A percentile compares a stretch with the other conserved stretches of the same genome.
Evolutionary conservation across 2,113 vertebrate genomes (phyloP).

Genomic region (Gallinago jamesoni): DNA sequence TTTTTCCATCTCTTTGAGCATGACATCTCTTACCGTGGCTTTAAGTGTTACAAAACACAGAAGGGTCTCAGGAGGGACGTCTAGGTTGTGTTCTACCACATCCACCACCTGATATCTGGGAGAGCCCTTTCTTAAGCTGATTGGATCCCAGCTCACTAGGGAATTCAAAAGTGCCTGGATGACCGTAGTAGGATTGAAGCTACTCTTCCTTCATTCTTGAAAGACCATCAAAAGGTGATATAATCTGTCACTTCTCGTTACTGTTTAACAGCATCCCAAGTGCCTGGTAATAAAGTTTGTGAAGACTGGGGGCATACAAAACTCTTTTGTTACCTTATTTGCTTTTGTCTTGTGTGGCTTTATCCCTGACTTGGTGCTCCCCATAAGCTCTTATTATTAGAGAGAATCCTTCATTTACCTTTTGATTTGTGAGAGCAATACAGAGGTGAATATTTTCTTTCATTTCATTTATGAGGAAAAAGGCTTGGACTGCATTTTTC

Average conservation of each 20-base stretch:
- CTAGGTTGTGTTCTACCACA: not conserved
- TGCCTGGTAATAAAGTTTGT: not conserved
- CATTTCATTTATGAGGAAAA: slow-evolving; percentile 24
- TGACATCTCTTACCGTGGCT: not conserved
- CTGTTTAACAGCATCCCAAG: not conserved
- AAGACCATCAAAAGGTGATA: not conserved
- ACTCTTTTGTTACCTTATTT: not conserved
- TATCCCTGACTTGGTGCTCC: not conserved
- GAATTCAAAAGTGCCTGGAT: not conserved
- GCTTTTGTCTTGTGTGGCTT: not conserved
- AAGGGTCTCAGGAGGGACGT: not conserved
- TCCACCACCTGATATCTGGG: not conserved
- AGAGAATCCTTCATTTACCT: not conserved
- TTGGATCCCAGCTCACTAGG: not conserved
- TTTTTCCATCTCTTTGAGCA: not conserved
- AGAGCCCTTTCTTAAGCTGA: not conserved
- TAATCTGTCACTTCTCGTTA: not conserved
- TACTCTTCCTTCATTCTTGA: not conserved
- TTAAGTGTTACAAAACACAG: not conserved
- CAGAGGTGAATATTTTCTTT: not conserved
- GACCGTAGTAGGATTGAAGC: not conserved
- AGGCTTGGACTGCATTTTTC: slow-evolving; percentile 10
- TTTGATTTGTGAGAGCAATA: not conserved
- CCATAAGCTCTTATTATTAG: not conserved
- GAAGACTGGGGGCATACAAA: not conserved